Evolutionary conservation across 2,888 invertebrate species (phyloP).

Genomic region (Ephialtes manifestator): DNA sequence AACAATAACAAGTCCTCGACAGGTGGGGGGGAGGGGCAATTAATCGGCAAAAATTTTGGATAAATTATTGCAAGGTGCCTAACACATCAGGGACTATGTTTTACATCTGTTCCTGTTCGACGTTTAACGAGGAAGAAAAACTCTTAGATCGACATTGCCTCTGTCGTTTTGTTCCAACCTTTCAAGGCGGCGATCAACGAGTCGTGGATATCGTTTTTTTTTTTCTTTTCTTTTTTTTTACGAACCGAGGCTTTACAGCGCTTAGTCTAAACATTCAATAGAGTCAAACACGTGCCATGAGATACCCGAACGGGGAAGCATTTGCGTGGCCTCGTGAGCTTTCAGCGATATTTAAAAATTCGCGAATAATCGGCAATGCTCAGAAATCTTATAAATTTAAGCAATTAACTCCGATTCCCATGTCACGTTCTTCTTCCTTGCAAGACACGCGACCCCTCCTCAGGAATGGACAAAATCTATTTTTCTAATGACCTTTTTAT

Average conservation of each 20-base stretch:
- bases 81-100: slow-evolving; percentile 60
- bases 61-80: slow-evolving; percentile 62
- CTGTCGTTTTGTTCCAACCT: slow-evolving; percentile 34
- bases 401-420: slow-evolving; percentile 9
- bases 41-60: slow-evolving; percentile 44
- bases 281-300: slow-evolving; percentile 51
- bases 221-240: slow-evolving; percentile 33
- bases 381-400: slow-evolving; percentile 3
- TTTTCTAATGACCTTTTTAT: slow-evolving; percentile 1
- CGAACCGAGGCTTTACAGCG: slow-evolving; percentile 35
- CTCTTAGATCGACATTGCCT: slow-evolving; percentile 36
- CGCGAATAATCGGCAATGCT: background rate
- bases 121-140: slow-evolving; percentile 61
- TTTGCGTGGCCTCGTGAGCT: slow-evolving; percentile 31
- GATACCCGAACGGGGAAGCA: slow-evolving; percentile 35
- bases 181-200: slow-evolving; percentile 7
- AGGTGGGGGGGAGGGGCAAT: slow-evolving; percentile 34
- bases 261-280: slow-evolving; percentile 44
- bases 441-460: slow-evolving; percentile 4
- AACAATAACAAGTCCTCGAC: slow-evolving; percentile 67
- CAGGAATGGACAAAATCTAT: slow-evolving; percentile 11
- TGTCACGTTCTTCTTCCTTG: slow-evolving; percentile 6
- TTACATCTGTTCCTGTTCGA: slow-evolving; percentile 53
- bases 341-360: slow-evolving; percentile 1
- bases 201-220: slow-evolving; percentile 15